Evolutionary conservation across 2,797 vertebrate genomes (phyloP).

Genomic region (Diceros bicornis): DNA sequence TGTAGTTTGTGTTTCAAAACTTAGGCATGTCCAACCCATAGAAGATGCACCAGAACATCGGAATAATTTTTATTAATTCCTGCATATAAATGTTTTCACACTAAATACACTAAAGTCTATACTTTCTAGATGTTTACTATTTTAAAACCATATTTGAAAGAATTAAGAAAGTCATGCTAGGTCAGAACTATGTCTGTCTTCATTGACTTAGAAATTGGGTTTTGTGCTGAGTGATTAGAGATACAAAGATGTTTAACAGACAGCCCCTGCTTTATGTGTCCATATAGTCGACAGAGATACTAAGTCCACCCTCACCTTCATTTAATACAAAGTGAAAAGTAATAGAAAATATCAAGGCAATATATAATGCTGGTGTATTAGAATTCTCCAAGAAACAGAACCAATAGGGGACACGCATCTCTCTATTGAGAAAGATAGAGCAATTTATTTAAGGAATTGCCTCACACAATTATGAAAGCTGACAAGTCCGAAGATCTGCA

Average conservation of each 20-base stretch:
- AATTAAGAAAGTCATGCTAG: not conserved
- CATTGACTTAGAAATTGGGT: not conserved
- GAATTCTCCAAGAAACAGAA: not conserved
- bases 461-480: not conserved
- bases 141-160: not conserved
- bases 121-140: not conserved
- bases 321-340: not conserved
- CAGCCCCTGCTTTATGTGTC: not conserved
- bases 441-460: not conserved
- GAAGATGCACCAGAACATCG: not conserved
- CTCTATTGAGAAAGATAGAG: not conserved
- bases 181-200: not conserved
- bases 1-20: conserved; percentile 1
- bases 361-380: not conserved
- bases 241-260: not conserved
- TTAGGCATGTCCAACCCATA: not conserved
- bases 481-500: not conserved
- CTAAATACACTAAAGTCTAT: not conserved
- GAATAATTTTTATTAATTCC: not conserved
- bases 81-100: not conserved
- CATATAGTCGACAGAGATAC: not conserved
- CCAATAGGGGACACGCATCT: not conserved
- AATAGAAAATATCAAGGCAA: not conserved
- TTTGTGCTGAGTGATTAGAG: not conserved
- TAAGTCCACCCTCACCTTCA: not conserved